These are phyloP conservation scores for Meiosimyza decipiens DNA, from an alignment of 2,888 invertebrate genomes.

Conservation along the genomic window DNA sequence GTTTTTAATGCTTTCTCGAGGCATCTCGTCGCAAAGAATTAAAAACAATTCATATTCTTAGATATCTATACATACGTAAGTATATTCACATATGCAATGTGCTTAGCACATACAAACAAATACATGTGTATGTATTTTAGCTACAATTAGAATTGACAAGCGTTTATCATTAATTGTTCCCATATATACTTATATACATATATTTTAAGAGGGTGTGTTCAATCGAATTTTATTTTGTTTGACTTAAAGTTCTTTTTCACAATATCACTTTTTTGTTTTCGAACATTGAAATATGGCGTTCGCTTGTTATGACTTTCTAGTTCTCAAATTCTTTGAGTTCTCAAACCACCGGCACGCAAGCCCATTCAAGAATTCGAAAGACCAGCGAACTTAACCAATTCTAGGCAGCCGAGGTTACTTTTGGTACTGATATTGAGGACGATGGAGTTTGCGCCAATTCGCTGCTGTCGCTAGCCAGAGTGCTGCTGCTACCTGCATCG, in stretches of 20 bases:
- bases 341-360: slow-evolving; percentile 62
- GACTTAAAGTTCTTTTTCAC: not conserved
- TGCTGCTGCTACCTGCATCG: slow-evolving; percentile 39
- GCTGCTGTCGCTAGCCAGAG: slow-evolving; percentile 38
- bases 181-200: not conserved
- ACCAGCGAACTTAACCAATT: slow-evolving; percentile 63
- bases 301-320: not conserved
- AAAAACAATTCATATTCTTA: too few relatives aligned
- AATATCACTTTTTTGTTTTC: not conserved
- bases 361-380: slow-evolving; percentile 64
- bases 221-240: not conserved
- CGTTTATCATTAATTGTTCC: slow-evolving; percentile 6
- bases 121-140: too few relatives aligned
- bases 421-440: slow-evolving; percentile 48
- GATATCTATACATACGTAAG: too few relatives aligned
- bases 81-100: too few relatives aligned
- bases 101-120: too few relatives aligned
- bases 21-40: too few relatives aligned
- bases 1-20: too few relatives aligned
- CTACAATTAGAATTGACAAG: not conserved
- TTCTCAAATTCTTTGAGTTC: slow-evolving; percentile 20
- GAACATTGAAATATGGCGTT: too few relatives aligned
- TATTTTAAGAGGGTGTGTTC: not conserved
- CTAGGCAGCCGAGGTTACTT: slow-evolving; percentile 59
- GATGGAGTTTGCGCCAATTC: not conserved